A percentile compares a stretch with the other conserved stretches of the same genome.
Evolutionary conservation across 2,888 invertebrate genomes (phyloP).

Genomic region (Lasioglossum vierecki): DNA sequence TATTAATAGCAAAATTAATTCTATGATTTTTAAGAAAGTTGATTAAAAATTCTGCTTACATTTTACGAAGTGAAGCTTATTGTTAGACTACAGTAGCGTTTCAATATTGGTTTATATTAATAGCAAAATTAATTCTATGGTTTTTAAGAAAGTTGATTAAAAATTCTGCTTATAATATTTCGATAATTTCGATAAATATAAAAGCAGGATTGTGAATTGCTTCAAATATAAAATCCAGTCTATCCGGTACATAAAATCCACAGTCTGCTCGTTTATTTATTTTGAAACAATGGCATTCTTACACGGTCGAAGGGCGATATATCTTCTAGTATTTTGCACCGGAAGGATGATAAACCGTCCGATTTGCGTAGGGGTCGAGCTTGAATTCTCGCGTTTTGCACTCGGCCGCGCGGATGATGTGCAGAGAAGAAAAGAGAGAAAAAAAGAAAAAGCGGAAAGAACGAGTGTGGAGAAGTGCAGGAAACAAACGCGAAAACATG

Average conservation of each 20-base stretch:
- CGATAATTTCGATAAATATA: no score
- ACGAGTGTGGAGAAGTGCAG: background rate
- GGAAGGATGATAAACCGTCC: background rate
- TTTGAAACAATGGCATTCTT: background rate
- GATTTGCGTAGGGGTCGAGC: slow-evolving; percentile 8
- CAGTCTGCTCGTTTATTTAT: background rate
- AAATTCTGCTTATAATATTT: no score
- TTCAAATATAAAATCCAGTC: no score
- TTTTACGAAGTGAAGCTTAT: no score
- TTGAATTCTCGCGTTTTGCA: slow-evolving; percentile 39
- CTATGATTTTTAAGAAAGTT: no score
- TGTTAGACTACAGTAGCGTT: no score
- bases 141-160: no score
- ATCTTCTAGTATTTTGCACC: background rate
- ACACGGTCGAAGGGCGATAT: background rate
- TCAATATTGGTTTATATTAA: no score
- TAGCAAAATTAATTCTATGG: no score
- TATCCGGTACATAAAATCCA: background rate
- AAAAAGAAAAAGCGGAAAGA: background rate
- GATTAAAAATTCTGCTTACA: no score
- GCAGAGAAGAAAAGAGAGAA: background rate
- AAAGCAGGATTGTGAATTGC: no score
- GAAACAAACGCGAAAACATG: slow-evolving; percentile 21
- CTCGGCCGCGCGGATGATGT: slow-evolving; percentile 15
- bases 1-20: no score